Evolutionary conservation across 2,888 invertebrate genomes (phyloP).

Genomic region (Galeruca laticollis): DNA sequence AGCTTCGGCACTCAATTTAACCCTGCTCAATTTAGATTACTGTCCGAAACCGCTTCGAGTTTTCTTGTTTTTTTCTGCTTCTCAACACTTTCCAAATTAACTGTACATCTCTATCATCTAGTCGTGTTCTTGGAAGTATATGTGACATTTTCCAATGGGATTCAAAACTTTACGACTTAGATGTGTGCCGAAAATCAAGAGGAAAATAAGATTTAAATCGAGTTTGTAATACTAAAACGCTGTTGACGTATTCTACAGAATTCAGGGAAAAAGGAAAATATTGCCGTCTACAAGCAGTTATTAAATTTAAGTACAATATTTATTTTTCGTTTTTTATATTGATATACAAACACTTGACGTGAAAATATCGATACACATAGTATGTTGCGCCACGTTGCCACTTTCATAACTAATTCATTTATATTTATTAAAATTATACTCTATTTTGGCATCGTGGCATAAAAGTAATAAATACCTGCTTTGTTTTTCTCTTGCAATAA

Average conservation of each 20-base stretch:
- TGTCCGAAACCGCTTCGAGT: slow-evolving; percentile 61
- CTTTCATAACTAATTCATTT: too few species aligned
- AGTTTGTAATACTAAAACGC: neutral
- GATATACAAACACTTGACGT: too few species aligned
- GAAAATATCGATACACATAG: too few species aligned
- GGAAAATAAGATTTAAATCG: slow-evolving; percentile 5
- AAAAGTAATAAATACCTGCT: too few species aligned
- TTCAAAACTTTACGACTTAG: slow-evolving; percentile 25
- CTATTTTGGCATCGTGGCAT: too few species aligned
- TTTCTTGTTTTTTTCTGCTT: slow-evolving; percentile 57
- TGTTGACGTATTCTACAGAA: neutral
- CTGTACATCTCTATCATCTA: slow-evolving; percentile 49
- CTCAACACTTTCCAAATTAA: slow-evolving; percentile 64
- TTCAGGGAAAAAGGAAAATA: neutral
- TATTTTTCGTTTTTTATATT: too few species aligned
- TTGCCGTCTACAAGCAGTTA: too few species aligned
- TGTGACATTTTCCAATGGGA: slow-evolving; percentile 29
- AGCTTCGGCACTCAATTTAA: slow-evolving; percentile 64
- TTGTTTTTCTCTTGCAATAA: too few species aligned
- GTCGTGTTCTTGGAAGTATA: slow-evolving; percentile 34
- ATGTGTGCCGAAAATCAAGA: neutral
- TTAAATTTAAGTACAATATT: too few species aligned
- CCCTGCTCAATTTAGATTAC: slow-evolving; percentile 66
- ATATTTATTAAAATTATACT: too few species aligned
- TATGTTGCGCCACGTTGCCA: too few species aligned